phyloP scores from a whole-genome alignment of 2,888 invertebrate genomes.

The Diplolepis rosae region DNA sequence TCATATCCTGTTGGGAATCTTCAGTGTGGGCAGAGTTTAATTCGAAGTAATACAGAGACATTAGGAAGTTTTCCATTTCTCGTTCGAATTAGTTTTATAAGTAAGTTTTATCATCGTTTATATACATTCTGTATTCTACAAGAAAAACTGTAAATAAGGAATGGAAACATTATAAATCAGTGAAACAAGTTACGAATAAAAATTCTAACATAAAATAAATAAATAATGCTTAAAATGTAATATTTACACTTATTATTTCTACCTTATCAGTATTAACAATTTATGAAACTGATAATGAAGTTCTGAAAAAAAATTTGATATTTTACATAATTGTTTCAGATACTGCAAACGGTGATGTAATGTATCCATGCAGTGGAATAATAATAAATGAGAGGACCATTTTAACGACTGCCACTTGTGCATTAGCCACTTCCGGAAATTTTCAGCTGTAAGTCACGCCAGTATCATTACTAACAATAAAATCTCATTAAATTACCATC shows the following conservation, averaged over 20 bases:
- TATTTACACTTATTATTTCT: too few species aligned
- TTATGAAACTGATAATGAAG: too few species aligned
- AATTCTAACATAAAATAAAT: background rate
- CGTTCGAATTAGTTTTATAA: slow-evolving; percentile 84
- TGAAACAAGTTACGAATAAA: background rate
- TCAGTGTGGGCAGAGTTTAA: slow-evolving; percentile 61
- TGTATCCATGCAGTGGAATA: slow-evolving; percentile 86
- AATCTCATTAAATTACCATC: too few species aligned
- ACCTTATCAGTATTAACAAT: too few species aligned
- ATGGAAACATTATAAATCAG: slow-evolving; percentile 43
- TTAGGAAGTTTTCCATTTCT: slow-evolving; percentile 86
- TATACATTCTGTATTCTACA: slow-evolving; percentile 17
- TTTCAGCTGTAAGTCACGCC: slow-evolving; percentile 81
- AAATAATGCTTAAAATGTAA: too few species aligned
- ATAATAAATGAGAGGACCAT: slow-evolving; percentile 79
- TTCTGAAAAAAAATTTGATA: too few species aligned
- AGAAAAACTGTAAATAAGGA: slow-evolving; percentile 22
- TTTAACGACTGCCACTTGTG: slow-evolving; percentile 87
- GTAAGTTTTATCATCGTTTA: slow-evolving; percentile 79
- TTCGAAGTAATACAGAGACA: slow-evolving; percentile 53
- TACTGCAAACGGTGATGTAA: slow-evolving; percentile 79
- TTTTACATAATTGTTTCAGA: slow-evolving; percentile 74
- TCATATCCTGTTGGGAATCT: slow-evolving; percentile 37
- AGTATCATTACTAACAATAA: background rate
- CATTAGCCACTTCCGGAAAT: slow-evolving; percentile 84